These are phyloP conservation scores for Lycocerus yunnanus DNA, from an alignment of 2,888 invertebrate genomes.

Conservation along the genomic window DNA sequence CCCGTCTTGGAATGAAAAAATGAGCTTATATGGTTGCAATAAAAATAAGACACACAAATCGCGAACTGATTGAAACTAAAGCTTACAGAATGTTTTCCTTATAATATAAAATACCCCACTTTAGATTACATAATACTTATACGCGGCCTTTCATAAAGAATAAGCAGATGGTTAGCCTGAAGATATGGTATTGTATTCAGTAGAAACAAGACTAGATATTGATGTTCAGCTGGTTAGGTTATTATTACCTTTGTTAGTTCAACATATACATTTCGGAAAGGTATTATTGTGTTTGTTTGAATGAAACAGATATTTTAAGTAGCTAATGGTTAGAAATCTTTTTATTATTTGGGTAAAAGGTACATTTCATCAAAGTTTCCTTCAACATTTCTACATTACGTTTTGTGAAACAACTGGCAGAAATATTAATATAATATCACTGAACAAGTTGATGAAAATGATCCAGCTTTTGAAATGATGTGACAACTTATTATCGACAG, in stretches of 20 bases:
- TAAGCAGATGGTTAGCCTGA: conserved; percentile 41
- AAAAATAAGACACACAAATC: conserved; percentile 9
- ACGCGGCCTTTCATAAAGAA: conserved; percentile 38
- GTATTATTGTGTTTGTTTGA: conserved; percentile 24
- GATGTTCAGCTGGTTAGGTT: conserved; percentile 33
- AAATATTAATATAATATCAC: not conserved
- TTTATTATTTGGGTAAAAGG: not conserved
- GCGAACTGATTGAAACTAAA: conserved; percentile 25
- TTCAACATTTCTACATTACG: not conserved
- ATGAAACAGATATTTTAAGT: conserved; percentile 29
- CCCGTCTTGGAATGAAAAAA: not conserved
- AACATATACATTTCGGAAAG: conserved; percentile 15
- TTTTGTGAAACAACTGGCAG: not conserved
- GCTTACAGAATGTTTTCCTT: conserved; percentile 20
- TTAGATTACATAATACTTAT: conserved; percentile 38
- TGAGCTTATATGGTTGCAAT: not conserved
- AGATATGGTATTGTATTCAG: conserved; percentile 39
- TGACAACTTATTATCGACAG: not conserved
- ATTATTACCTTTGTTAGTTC: conserved; percentile 30
- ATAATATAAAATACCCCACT: conserved; percentile 37
- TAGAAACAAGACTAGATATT: conserved; percentile 43
- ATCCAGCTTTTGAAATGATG: not conserved
- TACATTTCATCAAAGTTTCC: not conserved
- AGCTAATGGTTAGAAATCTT: conserved; percentile 3
- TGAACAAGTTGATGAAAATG: not conserved